Percentiles rank a stretch among this genome's conserved stretches.
Conservation (phyloP, 2,113 vertebrate genomes). For the Smithornis capensis region DNA sequence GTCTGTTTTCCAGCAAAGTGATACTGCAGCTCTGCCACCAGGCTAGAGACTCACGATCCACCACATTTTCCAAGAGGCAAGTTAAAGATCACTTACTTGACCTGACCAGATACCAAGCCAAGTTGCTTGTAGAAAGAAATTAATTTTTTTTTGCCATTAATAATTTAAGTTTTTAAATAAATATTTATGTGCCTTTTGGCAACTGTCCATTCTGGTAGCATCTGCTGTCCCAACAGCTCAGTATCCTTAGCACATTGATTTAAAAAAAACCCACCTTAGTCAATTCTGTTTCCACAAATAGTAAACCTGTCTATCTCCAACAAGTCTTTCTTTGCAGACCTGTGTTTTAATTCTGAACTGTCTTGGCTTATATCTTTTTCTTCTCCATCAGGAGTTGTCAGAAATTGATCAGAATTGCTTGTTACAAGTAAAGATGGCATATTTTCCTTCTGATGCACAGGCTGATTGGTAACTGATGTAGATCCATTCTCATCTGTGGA, state of each 20-base stretch:
- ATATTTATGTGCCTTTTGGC: conserved; percentile 78
- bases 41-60: neutral
- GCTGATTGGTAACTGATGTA: conserved; percentile 83
- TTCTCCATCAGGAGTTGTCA: conserved; percentile 89
- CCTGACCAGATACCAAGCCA: conserved; percentile 56
- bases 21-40: conserved; percentile 1
- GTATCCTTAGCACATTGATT: conserved; percentile 57
- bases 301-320: conserved; percentile 98
- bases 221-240: conserved; percentile 49
- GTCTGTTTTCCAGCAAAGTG: neutral
- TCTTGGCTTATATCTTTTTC: conserved; percentile 79
- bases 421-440: conserved; percentile 74
- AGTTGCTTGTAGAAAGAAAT: conserved; percentile 60
- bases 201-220: conserved; percentile 55
- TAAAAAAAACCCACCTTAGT: conserved; percentile 71
- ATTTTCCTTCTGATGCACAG: conserved; percentile 77
- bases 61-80: conserved; percentile 27
- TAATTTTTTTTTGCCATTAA: conserved; percentile 75
- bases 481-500: conserved; percentile 73
- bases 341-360: conserved; percentile 81
- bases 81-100: conserved; percentile 41
- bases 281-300: conserved; percentile 94
- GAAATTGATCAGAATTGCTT: conserved; percentile 90
- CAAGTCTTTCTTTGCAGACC: conserved; percentile 88
- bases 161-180: conserved; percentile 89